A percentile compares a stretch with the other conserved stretches of the same genome.
These are phyloP conservation scores for Scaptomyza pallida DNA, from an alignment of 1,140 invertebrate genomes.

Conservation along the genomic window DNA sequence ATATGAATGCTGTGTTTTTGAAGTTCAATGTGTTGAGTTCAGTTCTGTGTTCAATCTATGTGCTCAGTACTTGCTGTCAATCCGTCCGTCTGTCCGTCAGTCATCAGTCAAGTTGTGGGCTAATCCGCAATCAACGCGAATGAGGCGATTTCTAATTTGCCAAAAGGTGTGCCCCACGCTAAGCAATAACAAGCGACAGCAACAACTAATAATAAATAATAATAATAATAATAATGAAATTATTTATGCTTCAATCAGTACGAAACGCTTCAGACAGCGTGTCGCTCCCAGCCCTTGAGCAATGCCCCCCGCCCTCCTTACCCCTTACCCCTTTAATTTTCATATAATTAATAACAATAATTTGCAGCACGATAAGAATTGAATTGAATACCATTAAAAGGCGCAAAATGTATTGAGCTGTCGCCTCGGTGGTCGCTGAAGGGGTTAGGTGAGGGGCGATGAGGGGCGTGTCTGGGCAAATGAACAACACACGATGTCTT, in stretches of 20 bases:
- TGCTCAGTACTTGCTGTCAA: background rate
- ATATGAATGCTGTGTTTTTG: constrained; percentile 30
- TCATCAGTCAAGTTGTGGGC: constrained; percentile 55
- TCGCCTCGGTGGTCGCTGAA: constrained; percentile 35
- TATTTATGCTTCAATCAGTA: constrained; percentile 65
- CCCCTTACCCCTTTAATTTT: constrained; percentile 28
- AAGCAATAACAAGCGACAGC: constrained; percentile 3
- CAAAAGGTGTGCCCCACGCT: constrained; percentile 68
- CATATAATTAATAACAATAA: constrained; percentile 83
- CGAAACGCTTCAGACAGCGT: constrained; percentile 71
- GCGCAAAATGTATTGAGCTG: constrained; percentile 78
- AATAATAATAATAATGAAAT: constrained; percentile 73
- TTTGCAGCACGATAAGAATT: constrained; percentile 82
- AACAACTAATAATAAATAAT: constrained; percentile 48
- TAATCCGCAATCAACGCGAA: constrained; percentile 75
- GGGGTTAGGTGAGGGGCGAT: background rate
- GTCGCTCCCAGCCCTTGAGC: constrained; percentile 81
- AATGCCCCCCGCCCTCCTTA: constrained; percentile 19
- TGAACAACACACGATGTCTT: constrained; percentile 53
- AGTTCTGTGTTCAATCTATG: constrained; percentile 4
- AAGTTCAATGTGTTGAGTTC: constrained; percentile 42
- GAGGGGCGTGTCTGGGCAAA: constrained; percentile 59
- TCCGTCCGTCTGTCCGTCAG: constrained; percentile 9
- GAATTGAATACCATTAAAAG: constrained; percentile 82
- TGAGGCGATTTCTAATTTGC: constrained; percentile 76